Evolutionary conservation across 2,797 vertebrate genomes (phyloP), one percentile per base, ranked within the genome.

Genomic region (Acridotheres tristis): DNA sequence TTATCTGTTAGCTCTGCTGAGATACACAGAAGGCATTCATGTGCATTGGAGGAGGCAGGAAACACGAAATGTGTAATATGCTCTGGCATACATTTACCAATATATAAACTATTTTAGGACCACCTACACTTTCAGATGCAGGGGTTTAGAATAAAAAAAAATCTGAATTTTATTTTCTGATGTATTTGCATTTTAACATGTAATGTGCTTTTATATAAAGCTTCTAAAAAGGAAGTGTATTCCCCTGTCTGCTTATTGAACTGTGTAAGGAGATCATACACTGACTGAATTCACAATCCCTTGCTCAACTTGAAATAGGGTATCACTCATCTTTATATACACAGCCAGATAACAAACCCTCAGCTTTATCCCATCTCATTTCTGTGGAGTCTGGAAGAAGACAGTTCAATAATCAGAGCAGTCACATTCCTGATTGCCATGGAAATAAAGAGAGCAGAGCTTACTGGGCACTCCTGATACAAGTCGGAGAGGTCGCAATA

Each of bases 391-490:
- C 72, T 84, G 61, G 50, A 87, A 89, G 23, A 77, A 69, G 36
- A 32, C 62, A 43, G 50, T 12, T 54, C 80, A 89, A 66, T 9
- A 51, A 36, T 23, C 68, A 75, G 61, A 79, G 43, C 17, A 81
- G 53, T 47, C 62, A 13, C 54, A 77, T 16, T 18, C 76, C 59
- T 62, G 45, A 75, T 32, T 66, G 55, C 77, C 90, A 54, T 13
- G 58, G 66, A 89, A 94, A 83, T 25, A 82, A 91, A 86, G 11
- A 74, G 25, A 95, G 89, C 68, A n/a, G 38, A 65, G 98, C 99
- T 99, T 98, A 99, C 99, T 99, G 98, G 99, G 99, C 97, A 99
- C 99, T 98, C 99, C 99, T 98, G 99, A 99, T 97, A 99, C 99
- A 94, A 99, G 98, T 97, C 99, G 99, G 96, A 99, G 99, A 96